These are phyloP conservation scores for Zaprionus ghesquierei DNA, from an alignment of 1,140 invertebrate species.

Conservation along the genomic window DNA sequence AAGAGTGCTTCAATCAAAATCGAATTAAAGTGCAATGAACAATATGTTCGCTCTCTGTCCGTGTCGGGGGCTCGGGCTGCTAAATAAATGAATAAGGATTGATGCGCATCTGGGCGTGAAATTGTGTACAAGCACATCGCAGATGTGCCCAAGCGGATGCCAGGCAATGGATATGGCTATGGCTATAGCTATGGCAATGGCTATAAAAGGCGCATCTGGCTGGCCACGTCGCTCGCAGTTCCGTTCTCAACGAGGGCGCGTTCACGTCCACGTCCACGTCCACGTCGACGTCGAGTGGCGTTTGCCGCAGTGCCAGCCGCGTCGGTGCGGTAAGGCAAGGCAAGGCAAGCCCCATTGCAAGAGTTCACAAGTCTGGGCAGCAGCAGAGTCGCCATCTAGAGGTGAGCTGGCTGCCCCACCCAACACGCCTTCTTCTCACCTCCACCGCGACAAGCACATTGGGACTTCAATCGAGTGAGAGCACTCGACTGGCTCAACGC, in stretches of 20 bases:
- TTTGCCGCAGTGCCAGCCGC: not conserved
- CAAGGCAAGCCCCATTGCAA: not conserved
- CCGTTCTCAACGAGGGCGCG: not conserved
- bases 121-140: slow-evolving; percentile 51
- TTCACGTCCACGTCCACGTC: not conserved
- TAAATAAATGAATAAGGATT: slow-evolving; percentile 46
- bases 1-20: slow-evolving; percentile 75
- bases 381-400: not conserved
- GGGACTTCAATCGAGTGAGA: not conserved
- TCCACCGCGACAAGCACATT: too few species aligned
- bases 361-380: not conserved
- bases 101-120: slow-evolving; percentile 67
- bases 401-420: not conserved
- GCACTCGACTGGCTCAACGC: not conserved
- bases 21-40: slow-evolving; percentile 68
- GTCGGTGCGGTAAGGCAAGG: not conserved
- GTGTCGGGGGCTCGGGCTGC: slow-evolving; percentile 17
- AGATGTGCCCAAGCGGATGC: slow-evolving; percentile 34
- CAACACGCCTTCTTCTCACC: too few species aligned
- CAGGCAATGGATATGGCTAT: not conserved
- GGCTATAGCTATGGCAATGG: not conserved
- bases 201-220: slow-evolving; percentile 54
- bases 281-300: not conserved
- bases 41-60: slow-evolving; percentile 37
- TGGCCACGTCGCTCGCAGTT: slow-evolving; percentile 35